Conservation (phyloP, 2,113 vertebrate genomes). For the Callionymus lyra region DNA sequence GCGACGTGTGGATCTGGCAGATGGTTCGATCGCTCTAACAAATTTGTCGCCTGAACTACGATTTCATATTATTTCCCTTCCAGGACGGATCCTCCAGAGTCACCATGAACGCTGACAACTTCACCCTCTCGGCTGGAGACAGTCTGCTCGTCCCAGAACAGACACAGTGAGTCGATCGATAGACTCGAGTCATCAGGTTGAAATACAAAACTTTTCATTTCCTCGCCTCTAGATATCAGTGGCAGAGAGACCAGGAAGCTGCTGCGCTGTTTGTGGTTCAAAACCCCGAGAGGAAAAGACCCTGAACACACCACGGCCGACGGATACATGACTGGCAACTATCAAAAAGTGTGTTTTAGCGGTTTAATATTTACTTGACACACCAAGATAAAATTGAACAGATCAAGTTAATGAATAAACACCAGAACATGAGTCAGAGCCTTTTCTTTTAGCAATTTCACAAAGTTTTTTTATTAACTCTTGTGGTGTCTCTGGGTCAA, state of each 20-base stretch:
- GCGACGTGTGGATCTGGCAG: slow-evolving; percentile 91
- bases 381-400: no score
- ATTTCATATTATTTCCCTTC: not conserved
- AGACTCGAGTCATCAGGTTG: no score
- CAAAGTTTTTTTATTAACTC: no score
- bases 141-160: slow-evolving; percentile 77
- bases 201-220: not conserved
- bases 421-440: no score
- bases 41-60: not conserved
- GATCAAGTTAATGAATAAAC: no score
- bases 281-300: slow-evolving; percentile 78
- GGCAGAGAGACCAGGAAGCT: slow-evolving; percentile 72
- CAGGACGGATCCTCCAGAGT: slow-evolving; percentile 80
- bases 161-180: slow-evolving; percentile 65
- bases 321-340: not conserved
- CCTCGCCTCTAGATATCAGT: slow-evolving; percentile 67
- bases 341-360: not conserved
- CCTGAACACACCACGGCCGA: slow-evolving; percentile 31
- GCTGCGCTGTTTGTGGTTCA: slow-evolving; percentile 75
- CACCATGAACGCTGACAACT: slow-evolving; percentile 47
- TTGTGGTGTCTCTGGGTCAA: no score
- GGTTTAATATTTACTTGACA: not conserved
- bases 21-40: slow-evolving; percentile 60
- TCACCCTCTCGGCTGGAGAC: slow-evolving; percentile 67
- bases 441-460: no score